These are phyloP conservation scores for Philaethria dido DNA, from an alignment of 2,888 invertebrate genomes.

Conservation along the genomic window DNA sequence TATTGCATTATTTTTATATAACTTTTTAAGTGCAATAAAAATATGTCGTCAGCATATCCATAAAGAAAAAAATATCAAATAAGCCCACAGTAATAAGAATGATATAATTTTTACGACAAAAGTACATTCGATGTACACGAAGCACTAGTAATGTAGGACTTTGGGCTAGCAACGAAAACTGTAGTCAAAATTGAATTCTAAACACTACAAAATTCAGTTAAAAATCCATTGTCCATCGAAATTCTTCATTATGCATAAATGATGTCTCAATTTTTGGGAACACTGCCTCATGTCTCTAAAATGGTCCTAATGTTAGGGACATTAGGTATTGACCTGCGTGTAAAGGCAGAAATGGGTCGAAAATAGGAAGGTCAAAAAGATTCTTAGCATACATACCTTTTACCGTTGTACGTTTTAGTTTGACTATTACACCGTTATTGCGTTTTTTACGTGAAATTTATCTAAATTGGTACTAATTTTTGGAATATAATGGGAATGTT, in stretches of 20 bases:
- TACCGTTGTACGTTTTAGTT: constrained; percentile 19
- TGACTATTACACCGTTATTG: constrained; percentile 26
- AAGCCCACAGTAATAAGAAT: neutral
- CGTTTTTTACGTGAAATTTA: neutral
- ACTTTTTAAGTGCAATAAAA: too few species aligned
- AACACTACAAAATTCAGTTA: neutral
- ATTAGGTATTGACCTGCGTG: constrained; percentile 32
- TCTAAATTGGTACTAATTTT: too few species aligned
- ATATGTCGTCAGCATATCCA: neutral
- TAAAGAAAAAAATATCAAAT: neutral
- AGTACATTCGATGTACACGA: constrained; percentile 4
- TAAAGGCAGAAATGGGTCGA: constrained; percentile 30
- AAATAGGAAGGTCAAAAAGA: constrained; percentile 34
- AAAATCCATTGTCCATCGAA: neutral
- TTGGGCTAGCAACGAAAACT: neutral
- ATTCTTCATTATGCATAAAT: constrained; percentile 29
- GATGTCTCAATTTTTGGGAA: constrained; percentile 31
- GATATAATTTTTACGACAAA: constrained; percentile 2
- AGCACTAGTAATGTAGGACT: constrained; percentile 6
- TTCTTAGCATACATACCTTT: constrained; percentile 34
- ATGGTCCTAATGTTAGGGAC: constrained; percentile 31
- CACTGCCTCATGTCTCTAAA: constrained; percentile 26
- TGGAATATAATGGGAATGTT: too few species aligned
- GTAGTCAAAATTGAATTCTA: neutral
- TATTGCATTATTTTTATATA: too few species aligned